Evolutionary conservation across 2,797 vertebrate species (phyloP), one percentile per base, ranked within the genome.

Genomic region (Rhinichthys osculus): DNA sequence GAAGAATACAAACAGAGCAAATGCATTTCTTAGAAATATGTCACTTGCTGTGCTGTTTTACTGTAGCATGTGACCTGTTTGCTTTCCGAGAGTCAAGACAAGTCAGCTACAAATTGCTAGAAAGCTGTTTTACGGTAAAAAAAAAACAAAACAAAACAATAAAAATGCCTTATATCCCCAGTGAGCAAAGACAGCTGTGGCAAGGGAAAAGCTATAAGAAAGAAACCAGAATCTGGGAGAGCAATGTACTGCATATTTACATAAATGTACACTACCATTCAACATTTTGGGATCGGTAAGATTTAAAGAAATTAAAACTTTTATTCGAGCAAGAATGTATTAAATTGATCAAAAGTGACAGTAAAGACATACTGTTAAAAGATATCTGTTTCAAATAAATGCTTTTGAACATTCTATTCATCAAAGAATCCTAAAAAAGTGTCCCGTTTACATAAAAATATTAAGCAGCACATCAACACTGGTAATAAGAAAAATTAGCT

Each of bases 61-160:
- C 57, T 76, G 33, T 38, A 67, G 27, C 78, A 80, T 80, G 78
- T 66, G 78, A 67, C 38, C 62, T 9, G 17, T 80, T 47, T 80
- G 62, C 27, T 67, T 47, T 80, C 62, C 2, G 30, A 50, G 42
- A 64, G n/a, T 79, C 40, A 44, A 79, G 57, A 64, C 38, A 64
- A 79, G n/a, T 64, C 38, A 44, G 77, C 57, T 64, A 30, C 38
- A 11, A 62, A 42, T 64, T 78, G n/a, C 16, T 30, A 10, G 4
- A 79, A 44, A 40, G 76, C 0, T 0, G 21, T 30, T 54, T 35
- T 23, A 30, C 1, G 4, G 16, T 30, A 2, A 7, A 42, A 50
- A 2, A 7, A 42, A 50, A 17, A 5, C 11, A 44, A 13, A 13
- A 47, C 1, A 10, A 44, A 44, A 44, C 3, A 54, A 47, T 1